Evolutionary conservation across 2,888 invertebrate species (phyloP).

Genomic region (Athripsodes cinereus): DNA sequence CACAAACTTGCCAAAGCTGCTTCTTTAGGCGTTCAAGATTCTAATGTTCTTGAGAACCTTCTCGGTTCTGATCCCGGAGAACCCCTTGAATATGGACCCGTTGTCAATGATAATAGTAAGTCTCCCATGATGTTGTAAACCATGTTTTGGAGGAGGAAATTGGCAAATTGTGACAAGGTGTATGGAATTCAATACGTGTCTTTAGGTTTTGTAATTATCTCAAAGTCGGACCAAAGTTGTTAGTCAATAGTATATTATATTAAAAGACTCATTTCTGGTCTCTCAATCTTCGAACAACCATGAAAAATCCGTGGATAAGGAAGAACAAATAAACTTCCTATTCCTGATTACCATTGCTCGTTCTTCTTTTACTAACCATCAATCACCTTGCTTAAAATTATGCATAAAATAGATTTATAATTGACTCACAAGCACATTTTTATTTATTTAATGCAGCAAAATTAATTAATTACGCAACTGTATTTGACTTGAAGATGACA

Average conservation of each 20-base stretch:
- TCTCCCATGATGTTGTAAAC: conserved; percentile 30
- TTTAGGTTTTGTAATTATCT: conserved; percentile 4
- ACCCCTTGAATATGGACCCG: conserved; percentile 59
- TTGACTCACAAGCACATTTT: neutral
- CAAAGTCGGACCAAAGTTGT: neutral
- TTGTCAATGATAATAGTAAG: conserved; percentile 76
- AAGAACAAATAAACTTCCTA: no score
- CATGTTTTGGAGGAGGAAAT: neutral
- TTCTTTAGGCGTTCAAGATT: conserved; percentile 59
- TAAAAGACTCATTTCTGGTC: no score
- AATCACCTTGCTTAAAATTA: no score
- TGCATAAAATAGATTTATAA: no score
- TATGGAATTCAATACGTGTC: conserved; percentile 2
- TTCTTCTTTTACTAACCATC: no score
- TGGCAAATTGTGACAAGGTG: conserved; percentile 4
- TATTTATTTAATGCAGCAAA: neutral
- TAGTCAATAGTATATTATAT: no score
- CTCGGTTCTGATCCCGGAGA: conserved; percentile 57
- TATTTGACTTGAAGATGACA: neutral
- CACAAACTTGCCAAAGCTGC: conserved; percentile 66
- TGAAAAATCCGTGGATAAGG: no score
- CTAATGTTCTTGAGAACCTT: conserved; percentile 55
- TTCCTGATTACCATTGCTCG: no score
- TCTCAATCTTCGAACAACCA: no score
- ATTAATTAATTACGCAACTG: no score